A percentile compares a stretch with the other conserved stretches of the same genome.
These are phyloP conservation scores for Psilopsiagon aurifrons DNA, from an alignment of 2,113 vertebrate species.

Conservation along the genomic window DNA sequence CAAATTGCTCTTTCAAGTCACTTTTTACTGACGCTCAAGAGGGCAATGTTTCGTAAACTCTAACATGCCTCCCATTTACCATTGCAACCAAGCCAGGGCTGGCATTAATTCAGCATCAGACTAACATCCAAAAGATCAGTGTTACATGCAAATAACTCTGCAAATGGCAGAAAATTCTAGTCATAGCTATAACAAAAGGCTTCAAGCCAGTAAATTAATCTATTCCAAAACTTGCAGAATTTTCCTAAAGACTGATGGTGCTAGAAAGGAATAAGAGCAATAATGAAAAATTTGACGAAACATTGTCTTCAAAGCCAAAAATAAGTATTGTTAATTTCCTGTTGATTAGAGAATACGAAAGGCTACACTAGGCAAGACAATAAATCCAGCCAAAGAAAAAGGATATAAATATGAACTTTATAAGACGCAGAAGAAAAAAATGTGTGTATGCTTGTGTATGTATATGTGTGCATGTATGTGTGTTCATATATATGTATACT, in stretches of 20 bases:
- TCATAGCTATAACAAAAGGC: not conserved
- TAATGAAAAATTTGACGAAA: not conserved
- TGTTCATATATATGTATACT: not conserved
- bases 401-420: not conserved
- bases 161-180: not conserved
- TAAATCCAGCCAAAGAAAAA: not conserved
- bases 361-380: not conserved
- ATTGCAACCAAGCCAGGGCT: not conserved
- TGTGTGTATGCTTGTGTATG: not conserved
- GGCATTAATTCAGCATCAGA: not conserved
- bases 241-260: not conserved
- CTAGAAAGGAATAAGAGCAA: not conserved
- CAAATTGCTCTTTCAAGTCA: not conserved
- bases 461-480: not conserved
- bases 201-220: not conserved
- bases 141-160: not conserved
- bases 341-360: not conserved
- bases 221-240: not conserved
- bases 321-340: not conserved
- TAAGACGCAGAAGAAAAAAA: not conserved
- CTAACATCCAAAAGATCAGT: not conserved
- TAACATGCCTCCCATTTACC: not conserved
- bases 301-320: not conserved
- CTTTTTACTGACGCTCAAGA: constrained; percentile 6
- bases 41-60: constrained; percentile 58